phyloP scores from a whole-genome alignment of 2,888 invertebrate species.

The Cephus spinipes region DNA sequence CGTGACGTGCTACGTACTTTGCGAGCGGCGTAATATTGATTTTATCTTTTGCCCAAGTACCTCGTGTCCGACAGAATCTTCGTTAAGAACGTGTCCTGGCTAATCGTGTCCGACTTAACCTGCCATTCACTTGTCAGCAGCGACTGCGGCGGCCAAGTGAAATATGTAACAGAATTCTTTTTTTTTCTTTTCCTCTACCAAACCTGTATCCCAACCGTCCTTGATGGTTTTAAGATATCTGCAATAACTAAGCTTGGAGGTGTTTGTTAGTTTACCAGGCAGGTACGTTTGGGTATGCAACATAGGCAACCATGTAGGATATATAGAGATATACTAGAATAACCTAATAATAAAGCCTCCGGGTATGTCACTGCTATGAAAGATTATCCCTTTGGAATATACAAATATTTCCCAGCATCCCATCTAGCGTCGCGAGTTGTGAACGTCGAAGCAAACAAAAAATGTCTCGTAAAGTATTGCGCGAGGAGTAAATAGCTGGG shows the following conservation, averaged over 20 bases:
- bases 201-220: not conserved
- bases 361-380: not conserved
- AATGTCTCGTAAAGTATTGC: slow-evolving; percentile 26
- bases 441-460: not conserved
- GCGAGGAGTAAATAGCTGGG: slow-evolving; percentile 31
- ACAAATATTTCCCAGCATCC: not conserved
- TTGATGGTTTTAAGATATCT: not conserved
- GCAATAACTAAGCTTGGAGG: not conserved
- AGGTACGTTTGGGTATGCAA: not conserved
- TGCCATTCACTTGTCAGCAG: not conserved
- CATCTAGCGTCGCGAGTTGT: not conserved
- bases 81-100: not conserved
- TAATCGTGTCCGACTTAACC: not conserved
- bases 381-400: not conserved
- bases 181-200: not conserved
- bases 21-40: slow-evolving; percentile 41
- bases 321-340: not conserved
- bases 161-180: not conserved
- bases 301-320: not conserved
- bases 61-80: slow-evolving; percentile 7
- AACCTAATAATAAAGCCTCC: not conserved
- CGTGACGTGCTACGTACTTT: slow-evolving; percentile 40
- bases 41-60: slow-evolving; percentile 40
- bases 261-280: not conserved
- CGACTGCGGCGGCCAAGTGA: not conserved